Conservation (phyloP, 1,140 invertebrate genomes). For the Drosophila takahashii region DNA sequence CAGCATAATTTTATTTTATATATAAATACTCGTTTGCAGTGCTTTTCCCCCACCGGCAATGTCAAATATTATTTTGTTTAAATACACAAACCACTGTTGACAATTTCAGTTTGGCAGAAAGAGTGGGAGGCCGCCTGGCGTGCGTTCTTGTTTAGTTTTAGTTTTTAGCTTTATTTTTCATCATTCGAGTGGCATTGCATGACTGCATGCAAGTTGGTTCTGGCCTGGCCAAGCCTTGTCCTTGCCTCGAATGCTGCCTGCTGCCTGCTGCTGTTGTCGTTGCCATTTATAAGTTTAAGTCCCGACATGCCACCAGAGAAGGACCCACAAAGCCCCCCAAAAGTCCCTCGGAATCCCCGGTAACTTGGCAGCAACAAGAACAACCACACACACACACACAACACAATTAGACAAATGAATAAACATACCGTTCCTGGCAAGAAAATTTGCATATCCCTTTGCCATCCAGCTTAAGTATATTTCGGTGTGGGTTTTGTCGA, state of each 20-base stretch:
- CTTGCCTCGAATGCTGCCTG: conserved; percentile 43
- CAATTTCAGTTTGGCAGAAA: conserved; percentile 38
- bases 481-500: conserved; percentile 17
- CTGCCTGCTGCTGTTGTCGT: conserved; percentile 49
- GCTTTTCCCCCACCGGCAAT: not conserved
- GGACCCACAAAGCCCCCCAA: conserved; percentile 23
- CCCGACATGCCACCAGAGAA: conserved; percentile 62
- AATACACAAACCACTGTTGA: conserved; percentile 49
- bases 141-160: conserved; percentile 65
- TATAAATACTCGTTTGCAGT: not conserved
- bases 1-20: conserved; percentile 11
- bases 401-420: conserved; percentile 79
- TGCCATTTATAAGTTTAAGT: conserved; percentile 65
- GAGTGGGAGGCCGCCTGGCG: conserved; percentile 44
- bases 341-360: conserved; percentile 8
- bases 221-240: conserved; percentile 59
- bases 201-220: conserved; percentile 66
- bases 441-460: conserved; percentile 36
- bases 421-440: conserved; percentile 45
- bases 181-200: conserved; percentile 72
- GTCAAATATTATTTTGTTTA: conserved; percentile 33
- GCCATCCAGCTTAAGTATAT: conserved; percentile 24
- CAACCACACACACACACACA: conserved; percentile 3
- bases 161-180: conserved; percentile 32
- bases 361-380: conserved; percentile 31